These are phyloP conservation scores for Solea solea DNA, from an alignment of 2,113 vertebrate genomes.

Conservation along the genomic window DNA sequence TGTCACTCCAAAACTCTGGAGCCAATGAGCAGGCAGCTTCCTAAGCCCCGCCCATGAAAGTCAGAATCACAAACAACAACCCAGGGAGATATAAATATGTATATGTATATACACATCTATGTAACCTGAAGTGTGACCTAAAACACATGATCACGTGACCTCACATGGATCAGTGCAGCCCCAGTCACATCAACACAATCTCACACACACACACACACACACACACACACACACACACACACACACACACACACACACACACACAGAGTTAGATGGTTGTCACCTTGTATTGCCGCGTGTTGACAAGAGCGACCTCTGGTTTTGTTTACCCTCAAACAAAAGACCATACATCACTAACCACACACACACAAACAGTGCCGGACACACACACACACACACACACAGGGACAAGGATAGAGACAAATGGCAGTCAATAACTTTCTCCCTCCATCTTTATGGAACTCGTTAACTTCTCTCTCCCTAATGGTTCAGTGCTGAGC, in stretches of 20 bases:
- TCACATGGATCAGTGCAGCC: background rate
- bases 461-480: constrained; percentile 53
- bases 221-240: constrained; percentile 13
- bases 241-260: constrained; percentile 9
- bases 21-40: no score
- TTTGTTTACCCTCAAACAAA: constrained; percentile 59
- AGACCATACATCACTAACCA: constrained; percentile 18
- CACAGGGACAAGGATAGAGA: constrained; percentile 32
- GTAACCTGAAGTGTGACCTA: background rate
- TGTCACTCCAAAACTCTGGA: no score
- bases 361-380: constrained; percentile 19
- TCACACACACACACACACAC: constrained; percentile 27
- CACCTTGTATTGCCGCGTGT: constrained; percentile 24
- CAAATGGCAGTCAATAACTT: constrained; percentile 62
- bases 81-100: no score
- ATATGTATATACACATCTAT: no score
- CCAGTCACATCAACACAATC: background rate
- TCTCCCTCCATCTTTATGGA: constrained; percentile 60
- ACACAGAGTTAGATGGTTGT: constrained; percentile 8
- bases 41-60: no score
- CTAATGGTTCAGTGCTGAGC: constrained; percentile 53
- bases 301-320: constrained; percentile 45
- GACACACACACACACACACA: constrained; percentile 11
- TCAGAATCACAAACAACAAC: no score
- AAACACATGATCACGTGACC: constrained; percentile 13